These are phyloP conservation scores for Amitus sp. DNA, from an alignment of 2,888 invertebrate species.

Conservation along the genomic window DNA sequence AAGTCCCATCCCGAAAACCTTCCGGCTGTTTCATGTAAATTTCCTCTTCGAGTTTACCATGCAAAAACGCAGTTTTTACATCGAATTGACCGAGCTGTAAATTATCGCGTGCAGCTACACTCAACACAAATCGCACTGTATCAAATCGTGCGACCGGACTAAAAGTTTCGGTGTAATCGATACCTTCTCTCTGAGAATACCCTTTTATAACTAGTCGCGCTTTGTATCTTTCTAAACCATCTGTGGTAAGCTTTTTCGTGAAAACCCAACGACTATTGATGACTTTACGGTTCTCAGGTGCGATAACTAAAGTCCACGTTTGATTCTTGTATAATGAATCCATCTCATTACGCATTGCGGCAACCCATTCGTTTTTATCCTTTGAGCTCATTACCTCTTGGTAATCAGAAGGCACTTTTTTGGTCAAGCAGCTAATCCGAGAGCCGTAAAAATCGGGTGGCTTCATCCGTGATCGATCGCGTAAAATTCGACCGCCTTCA, in stretches of 20 bases:
- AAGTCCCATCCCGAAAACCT: constrained; percentile 13
- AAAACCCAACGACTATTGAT: constrained; percentile 8
- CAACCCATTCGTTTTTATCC: too few relatives aligned
- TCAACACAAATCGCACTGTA: constrained; percentile 44
- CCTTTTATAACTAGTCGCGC: constrained; percentile 51
- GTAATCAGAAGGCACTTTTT: too few relatives aligned
- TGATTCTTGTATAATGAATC: too few relatives aligned
- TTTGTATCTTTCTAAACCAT: constrained; percentile 45
- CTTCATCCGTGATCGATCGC: too few relatives aligned
- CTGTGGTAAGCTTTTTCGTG: constrained; percentile 31
- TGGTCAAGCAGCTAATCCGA: too few relatives aligned
- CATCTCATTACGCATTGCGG: too few relatives aligned
- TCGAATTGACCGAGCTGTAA: constrained; percentile 48
- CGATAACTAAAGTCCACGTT: too few relatives aligned
- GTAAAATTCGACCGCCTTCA: too few relatives aligned
- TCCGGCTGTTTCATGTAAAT: constrained; percentile 43
- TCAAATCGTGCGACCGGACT: constrained; percentile 46
- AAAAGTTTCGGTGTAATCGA: constrained; percentile 48
- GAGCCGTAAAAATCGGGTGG: too few relatives aligned
- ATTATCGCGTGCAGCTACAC: constrained; percentile 43
- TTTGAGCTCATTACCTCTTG: too few relatives aligned
- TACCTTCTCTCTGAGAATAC: constrained; percentile 43
- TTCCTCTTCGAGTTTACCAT: constrained; percentile 39
- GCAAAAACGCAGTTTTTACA: constrained; percentile 38
- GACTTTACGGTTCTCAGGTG: neutral